Percentiles rank a stretch among this genome's conserved stretches.
phyloP scores from a whole-genome alignment of 2,797 vertebrate genomes.

The Lepilemur ruficaudatus region DNA sequence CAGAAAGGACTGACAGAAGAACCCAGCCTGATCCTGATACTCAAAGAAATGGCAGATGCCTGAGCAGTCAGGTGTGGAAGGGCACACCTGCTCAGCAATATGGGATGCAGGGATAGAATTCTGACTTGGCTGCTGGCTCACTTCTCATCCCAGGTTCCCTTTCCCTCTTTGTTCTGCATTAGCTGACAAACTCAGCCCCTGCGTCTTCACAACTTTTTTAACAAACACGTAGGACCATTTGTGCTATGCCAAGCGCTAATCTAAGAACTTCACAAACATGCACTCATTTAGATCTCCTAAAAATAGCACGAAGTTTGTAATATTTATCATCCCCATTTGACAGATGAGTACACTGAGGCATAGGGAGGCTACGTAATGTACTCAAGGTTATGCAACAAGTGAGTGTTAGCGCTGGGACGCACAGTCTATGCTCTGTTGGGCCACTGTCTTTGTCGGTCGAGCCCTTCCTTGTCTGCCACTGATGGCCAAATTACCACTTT shows the following conservation, averaged over 20 bases:
- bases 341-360: neutral
- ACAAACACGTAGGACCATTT: neutral
- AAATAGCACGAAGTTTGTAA: neutral
- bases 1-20: neutral
- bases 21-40: neutral
- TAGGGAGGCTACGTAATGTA: neutral
- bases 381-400: neutral
- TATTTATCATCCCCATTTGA: neutral
- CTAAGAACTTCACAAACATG: neutral
- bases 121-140: neutral
- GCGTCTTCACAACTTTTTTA: neutral
- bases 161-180: neutral
- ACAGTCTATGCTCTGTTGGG: neutral
- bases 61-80: neutral
- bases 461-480: neutral
- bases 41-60: neutral
- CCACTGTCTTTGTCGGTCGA: neutral
- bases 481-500: neutral
- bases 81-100: neutral
- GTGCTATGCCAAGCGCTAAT: neutral
- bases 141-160: neutral
- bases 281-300: neutral
- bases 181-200: neutral
- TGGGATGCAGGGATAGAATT: neutral
- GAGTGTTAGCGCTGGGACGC: accelerated